Conservation (phyloP, 2,888 invertebrate species). For the Osedax frankpressi region DNA sequence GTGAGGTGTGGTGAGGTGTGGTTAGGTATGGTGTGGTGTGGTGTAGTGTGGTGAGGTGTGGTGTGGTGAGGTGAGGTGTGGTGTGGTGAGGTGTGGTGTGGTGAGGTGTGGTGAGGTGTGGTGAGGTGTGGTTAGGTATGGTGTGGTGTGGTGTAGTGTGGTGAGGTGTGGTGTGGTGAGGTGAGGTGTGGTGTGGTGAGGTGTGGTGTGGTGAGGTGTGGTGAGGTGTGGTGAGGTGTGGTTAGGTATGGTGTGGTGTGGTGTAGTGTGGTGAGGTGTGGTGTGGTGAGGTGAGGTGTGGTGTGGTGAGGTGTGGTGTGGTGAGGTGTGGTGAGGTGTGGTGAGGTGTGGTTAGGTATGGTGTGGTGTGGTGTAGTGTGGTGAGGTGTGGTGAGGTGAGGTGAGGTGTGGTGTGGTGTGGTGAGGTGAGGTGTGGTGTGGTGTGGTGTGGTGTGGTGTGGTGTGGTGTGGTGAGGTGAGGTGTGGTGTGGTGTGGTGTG, state of each 20-base stretch:
- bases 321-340: not conserved
- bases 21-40: not conserved
- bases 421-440: not conserved
- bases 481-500: constrained; percentile 11
- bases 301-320: not conserved
- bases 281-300: not conserved
- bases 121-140: not conserved
- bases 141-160: not conserved
- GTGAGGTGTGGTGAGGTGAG: not conserved
- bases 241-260: not conserved
- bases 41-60: not conserved
- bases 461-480: no score
- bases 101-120: not conserved
- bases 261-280: not conserved
- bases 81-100: not conserved
- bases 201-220: not conserved
- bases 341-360: not conserved
- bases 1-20: not conserved
- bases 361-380: not conserved
- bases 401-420: not conserved
- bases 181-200: not conserved
- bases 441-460: not conserved
- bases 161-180: not conserved
- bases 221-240: not conserved
- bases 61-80: not conserved